phyloP scores from a whole-genome alignment of 1,140 invertebrate species.

The Cotesia chilonis region DNA sequence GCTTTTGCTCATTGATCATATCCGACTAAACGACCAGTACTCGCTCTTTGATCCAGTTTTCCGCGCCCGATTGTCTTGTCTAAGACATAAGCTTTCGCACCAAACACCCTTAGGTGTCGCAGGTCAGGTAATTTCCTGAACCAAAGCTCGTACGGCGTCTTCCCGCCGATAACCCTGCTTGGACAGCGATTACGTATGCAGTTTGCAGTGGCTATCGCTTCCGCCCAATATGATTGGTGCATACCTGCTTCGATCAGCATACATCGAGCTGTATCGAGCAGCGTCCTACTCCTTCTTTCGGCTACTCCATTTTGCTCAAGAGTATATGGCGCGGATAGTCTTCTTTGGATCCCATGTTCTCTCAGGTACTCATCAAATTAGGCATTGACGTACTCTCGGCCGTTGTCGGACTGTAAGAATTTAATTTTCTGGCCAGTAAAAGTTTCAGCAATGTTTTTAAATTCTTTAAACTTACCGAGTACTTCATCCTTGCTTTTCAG shows the following conservation, averaged over 20 bases:
- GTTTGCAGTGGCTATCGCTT: background rate
- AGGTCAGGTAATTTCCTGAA: too few species aligned
- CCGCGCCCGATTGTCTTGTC: too few species aligned
- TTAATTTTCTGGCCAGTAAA: conserved; percentile 50
- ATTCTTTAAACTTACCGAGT: conserved; percentile 51
- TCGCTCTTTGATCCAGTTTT: too few species aligned
- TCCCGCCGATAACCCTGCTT: background rate
- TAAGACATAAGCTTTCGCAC: too few species aligned
- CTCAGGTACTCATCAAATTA: conserved; percentile 43
- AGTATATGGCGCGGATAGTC: conserved; percentile 47
- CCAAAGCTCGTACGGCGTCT: conserved; percentile 3
- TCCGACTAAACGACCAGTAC: too few species aligned
- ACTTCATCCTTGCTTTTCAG: conserved; percentile 44
- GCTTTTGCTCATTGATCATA: too few species aligned
- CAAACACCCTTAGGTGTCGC: too few species aligned
- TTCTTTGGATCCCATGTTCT: conserved; percentile 36
- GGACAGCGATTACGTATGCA: conserved; percentile 10
- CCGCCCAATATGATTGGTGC: conserved; percentile 1
- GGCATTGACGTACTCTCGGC: conserved; percentile 54
- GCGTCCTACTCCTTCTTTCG: conserved; percentile 46
- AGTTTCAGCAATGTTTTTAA: conserved; percentile 50
- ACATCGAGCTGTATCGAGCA: conserved; percentile 36
- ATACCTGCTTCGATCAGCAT: conserved; percentile 12
- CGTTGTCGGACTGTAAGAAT: conserved; percentile 59
- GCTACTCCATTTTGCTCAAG: conserved; percentile 53